Evolutionary conservation across 2,888 invertebrate species (phyloP).

Genomic region (Drosophila percnosoma): DNA sequence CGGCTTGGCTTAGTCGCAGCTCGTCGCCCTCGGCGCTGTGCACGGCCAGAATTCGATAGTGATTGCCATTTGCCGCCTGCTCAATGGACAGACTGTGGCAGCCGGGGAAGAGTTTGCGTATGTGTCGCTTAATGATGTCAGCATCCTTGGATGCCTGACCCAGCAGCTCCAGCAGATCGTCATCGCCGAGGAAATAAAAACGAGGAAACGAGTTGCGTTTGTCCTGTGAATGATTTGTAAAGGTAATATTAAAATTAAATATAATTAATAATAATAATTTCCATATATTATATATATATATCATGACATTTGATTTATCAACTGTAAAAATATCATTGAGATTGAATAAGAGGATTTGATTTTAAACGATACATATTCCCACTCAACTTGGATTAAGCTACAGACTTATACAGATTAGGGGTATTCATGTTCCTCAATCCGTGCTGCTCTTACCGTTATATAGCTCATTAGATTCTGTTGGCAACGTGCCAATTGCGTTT

Average conservation of each 20-base stretch:
- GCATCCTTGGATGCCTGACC: conserved; percentile 95
- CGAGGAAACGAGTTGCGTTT: conserved; percentile 97
- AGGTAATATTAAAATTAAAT: not conserved
- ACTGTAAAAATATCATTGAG: no score
- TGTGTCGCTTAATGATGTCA: conserved; percentile 95
- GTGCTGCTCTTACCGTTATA: conserved; percentile 88
- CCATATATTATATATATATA: no score
- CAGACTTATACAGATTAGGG: not conserved
- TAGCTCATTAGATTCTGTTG: conserved; percentile 98
- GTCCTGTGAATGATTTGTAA: conserved; percentile 87
- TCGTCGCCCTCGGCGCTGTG: conserved; percentile 85
- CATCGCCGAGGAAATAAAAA: conserved; percentile 98
- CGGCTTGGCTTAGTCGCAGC: conserved; percentile 72
- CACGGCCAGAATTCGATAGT: conserved; percentile 85
- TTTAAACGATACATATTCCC: not conserved
- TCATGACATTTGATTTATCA: no score
- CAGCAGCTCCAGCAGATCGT: conserved; percentile 97
- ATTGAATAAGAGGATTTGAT: no score
- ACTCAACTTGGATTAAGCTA: not conserved
- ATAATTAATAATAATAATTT: not conserved
- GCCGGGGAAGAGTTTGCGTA: conserved; percentile 98
- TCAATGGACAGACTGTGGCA: conserved; percentile 91
- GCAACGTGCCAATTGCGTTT: conserved; percentile 95
- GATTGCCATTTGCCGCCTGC: conserved; percentile 46
- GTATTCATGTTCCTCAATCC: not conserved